Evolutionary conservation across 2,888 invertebrate genomes (phyloP), one percentile per base, ranked within the genome.

Genomic region (Hirtodrosophila trivittata): DNA sequence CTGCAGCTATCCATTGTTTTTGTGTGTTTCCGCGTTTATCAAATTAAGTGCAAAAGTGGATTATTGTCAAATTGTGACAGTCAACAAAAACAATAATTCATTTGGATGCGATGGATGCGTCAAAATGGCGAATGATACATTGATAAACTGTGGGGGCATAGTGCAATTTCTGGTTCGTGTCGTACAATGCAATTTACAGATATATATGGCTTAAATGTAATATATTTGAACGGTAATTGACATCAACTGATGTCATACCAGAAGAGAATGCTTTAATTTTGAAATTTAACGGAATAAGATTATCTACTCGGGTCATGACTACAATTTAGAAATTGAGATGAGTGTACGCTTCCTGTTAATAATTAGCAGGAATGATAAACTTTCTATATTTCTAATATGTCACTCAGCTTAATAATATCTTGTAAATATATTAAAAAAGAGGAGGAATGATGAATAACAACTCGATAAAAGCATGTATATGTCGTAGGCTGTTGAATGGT

Each of bases 11-110:
- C 8, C 37, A 30, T 50, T 54, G 39, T 58, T 37, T 38, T 47
- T 63, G 39, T 8, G 4, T 46, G 26, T 39, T 77, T 80, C 81
- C 77, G 68, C 41, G 43, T 74, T 66, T 32, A 58, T 55, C 38
- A 52, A 57, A 70, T 75, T 66, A 66, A 73, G 67, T 78, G 73
- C 73, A 50, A 55, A 67, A 65, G 35, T 60, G 60, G 64, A 75
- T 78, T 66, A 65, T 67, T 75, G 51, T 67, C 54, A 55, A 69
- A 67, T 45, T 51, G 59, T 45, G 42, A 39, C 41, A 58, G 72
- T 49, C 60, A 66, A 51, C 21, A 45, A 51, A 25, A 59, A 51
- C 10, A 42, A 47, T 13, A 43, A 56, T 41, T 4, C 46, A 47
- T 55, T 66, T 41, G 10, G 12, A 42, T 39, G 65, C 42, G 4